Percentiles rank a stretch among this genome's conserved stretches.
Evolutionary conservation across 1,140 invertebrate genomes (phyloP).

Genomic region (Drosophila rhopaloa): DNA sequence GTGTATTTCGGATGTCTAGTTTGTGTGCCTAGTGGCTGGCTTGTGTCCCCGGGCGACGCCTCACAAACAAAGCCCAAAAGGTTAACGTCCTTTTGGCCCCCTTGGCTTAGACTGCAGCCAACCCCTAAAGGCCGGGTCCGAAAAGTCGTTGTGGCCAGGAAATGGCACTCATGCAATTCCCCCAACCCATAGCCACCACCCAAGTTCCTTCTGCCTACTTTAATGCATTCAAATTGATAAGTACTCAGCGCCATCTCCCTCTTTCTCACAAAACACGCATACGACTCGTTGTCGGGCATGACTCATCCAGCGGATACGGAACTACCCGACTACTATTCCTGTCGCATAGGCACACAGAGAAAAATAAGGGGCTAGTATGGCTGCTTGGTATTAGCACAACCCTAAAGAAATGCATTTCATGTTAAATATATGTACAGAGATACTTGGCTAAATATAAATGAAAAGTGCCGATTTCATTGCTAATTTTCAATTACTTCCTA

Average conservation of each 20-base stretch:
- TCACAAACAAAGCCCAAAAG: slow-evolving; percentile 25
- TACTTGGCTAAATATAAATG: too few species aligned
- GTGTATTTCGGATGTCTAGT: not conserved
- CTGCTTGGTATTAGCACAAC: too few species aligned
- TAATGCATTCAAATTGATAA: slow-evolving; percentile 49
- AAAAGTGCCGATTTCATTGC: too few species aligned
- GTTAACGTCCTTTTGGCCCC: slow-evolving; percentile 45
- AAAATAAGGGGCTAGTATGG: not conserved
- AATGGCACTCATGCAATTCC: slow-evolving; percentile 37
- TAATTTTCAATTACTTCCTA: too few species aligned
- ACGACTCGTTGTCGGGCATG: slow-evolving; percentile 57
- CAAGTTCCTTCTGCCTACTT: slow-evolving; percentile 1
- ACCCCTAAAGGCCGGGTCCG: slow-evolving; percentile 12
- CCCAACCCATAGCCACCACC: slow-evolving; percentile 5
- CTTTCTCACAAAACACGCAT: slow-evolving; percentile 49
- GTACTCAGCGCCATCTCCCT: slow-evolving; percentile 14
- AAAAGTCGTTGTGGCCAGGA: slow-evolving; percentile 23
- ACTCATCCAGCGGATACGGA: slow-evolving; percentile 45
- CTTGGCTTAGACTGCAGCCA: slow-evolving; percentile 1
- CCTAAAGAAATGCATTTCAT: too few species aligned
- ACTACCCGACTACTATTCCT: slow-evolving; percentile 14
- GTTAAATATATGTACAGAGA: too few species aligned
- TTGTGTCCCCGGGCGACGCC: slow-evolving; percentile 18
- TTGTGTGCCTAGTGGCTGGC: not conserved
- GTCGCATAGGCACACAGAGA: slow-evolving; percentile 3